Evolutionary conservation across 2,888 invertebrate genomes (phyloP), one percentile per base, ranked within the genome.

Genomic region (Cephus sareptanus): DNA sequence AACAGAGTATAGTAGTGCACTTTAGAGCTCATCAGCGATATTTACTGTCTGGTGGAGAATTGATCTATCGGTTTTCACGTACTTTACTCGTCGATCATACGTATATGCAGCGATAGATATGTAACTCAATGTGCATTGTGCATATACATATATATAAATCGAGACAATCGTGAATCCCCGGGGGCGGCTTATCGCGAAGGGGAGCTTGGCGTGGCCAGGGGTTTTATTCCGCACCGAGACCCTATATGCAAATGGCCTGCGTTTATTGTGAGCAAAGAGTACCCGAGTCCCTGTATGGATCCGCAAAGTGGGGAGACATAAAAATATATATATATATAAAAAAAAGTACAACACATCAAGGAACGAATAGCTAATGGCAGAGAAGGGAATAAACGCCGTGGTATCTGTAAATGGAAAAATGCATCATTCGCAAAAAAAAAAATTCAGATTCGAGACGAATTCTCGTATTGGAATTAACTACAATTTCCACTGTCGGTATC

Each of bases 201-300:
- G 82, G 79, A 78, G 77, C 56, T 23, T 80, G 73, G 81, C 81
- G 81, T 81, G 77, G 80, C 74, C 74, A 79, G 81, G 85, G 85
- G 84, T 87, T 88, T 87, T 84, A 87, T 87, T 85, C 84, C 83
- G 78, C 82, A 79, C 84, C 69, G 84, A 87, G 83, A 85, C 86
- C 87, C 88, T 83, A 82, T 86, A 89, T 90, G 90, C 89, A 90
- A 90, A 90, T 90, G 88, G 88, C 85, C 83, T 82, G 84, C 86
- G 85, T 88, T 90, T 89, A 90, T 90, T 90, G 88, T 89, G 85
- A 88, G 87, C 86, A 90, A 89, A 89, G 88, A 88, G 86, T 83
- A 79, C 83, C 80, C 23, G 56, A 56, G 56, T 23, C 56, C 9
- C 85, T 69, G 75, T 87, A 90, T 88, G 88, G 89, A 90, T 89